Evolutionary conservation across 1,140 invertebrate genomes (phyloP), one percentile per base, ranked within the genome.

Genomic region (Philotrypesis tridentata): DNA sequence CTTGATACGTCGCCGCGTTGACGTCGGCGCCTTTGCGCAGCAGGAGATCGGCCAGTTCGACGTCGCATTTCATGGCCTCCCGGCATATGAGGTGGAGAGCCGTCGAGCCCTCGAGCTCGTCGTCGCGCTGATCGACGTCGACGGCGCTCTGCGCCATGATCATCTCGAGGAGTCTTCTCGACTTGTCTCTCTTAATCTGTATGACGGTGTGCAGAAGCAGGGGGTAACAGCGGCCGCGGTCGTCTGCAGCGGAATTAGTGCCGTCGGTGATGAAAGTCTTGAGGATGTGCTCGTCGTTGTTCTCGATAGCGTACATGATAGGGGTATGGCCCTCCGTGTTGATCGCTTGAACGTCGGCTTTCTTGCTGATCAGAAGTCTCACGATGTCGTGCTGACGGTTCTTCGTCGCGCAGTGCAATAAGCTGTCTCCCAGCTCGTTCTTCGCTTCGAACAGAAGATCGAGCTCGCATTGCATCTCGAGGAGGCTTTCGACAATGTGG

Each of bases 31-130:
- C 67, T 29, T n/a, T 31, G 14, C 67, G 67, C 17, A 70, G 31
- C 27, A 70, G 27, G 2, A 70, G 31, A 9, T 70, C 31, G 0
- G 21, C 67, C 7, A 70, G 7, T 14, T 70, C 31, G 7, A 33
- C 27, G 67, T 70, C 67, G 27, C 29, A 29, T 11, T 70, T 21
- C 67, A 70, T 31, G 7, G 67, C 25, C 27, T 70, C 67, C 27
- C 31, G 14, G 11, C 67, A 70, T n/a, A 93, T 92, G 25, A 92
- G 85, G 80, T 92, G 91, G 0, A 93, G 87, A 0, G 92, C 90
- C 8, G 92, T 93, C 9, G 37, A 17, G 25, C 73, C 82, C 90
- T 74, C 63, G 33, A 71, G 63, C 55, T 78, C 82, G 48, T 31
- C 72, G 21, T 71, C 27, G 21, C 21, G 27, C 17, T 70, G 67